phyloP scores from a whole-genome alignment of 2,797 vertebrate genomes.

The Vipera latastei region DNA sequence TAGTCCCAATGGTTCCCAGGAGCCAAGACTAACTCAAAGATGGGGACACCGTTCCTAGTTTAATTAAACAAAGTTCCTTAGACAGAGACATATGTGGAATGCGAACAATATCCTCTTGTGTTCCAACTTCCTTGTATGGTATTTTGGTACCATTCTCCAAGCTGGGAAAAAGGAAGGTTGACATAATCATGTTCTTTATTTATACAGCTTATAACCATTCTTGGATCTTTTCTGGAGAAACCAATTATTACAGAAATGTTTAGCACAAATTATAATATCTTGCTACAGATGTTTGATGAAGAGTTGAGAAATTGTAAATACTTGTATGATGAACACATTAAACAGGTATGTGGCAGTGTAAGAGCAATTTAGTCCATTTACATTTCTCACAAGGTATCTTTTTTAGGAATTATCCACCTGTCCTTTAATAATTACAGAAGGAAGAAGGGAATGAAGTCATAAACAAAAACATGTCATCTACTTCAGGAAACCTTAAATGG shows the following conservation, averaged over 20 bases:
- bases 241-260: conserved; percentile 77
- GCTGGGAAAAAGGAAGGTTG: neutral
- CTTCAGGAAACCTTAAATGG: conserved; percentile 78
- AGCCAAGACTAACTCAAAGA: neutral
- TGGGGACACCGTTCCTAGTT: neutral
- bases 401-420: neutral
- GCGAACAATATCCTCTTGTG: neutral
- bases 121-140: neutral
- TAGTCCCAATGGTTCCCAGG: neutral
- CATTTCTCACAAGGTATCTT: neutral
- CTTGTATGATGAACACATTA: conserved; percentile 69
- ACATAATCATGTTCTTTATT: conserved; percentile 33
- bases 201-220: conserved; percentile 75
- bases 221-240: conserved; percentile 80
- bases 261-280: conserved; percentile 71
- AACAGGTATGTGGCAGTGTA: conserved; percentile 68
- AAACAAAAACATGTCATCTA: conserved; percentile 77
- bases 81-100: neutral
- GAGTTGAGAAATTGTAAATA: conserved; percentile 78
- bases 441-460: conserved; percentile 59
- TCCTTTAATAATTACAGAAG: conserved; percentile 55
- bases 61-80: neutral
- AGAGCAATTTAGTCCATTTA: neutral
- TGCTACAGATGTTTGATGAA: conserved; percentile 74
- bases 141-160: neutral